Base-by-base conservation (phyloP, 2,113 vertebrate species). In the Rhinoderma darwinii region DNA sequence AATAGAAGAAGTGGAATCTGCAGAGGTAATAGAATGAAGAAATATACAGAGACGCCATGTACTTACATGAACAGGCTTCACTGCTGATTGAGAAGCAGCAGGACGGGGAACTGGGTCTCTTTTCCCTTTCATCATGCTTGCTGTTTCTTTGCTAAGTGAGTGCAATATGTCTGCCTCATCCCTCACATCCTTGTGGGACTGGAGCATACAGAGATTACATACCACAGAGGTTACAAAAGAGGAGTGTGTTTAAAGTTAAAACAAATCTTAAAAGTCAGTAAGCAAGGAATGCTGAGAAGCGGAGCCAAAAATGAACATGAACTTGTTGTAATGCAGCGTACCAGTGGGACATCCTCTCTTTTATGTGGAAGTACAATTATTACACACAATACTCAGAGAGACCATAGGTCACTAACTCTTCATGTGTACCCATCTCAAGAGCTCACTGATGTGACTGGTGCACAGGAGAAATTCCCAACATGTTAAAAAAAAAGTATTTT, bases 151-250 rank as follows among this genome's bases (percentile, higher is more conserved):
- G 78, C 56, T 63, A 81, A 81, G 56, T 63, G 54, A 61, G 78
- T 43, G 54, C 56, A 81, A 63, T 61, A 81, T 81, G 54, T 61
- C 78, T 43, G 78, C 32, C 78, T 81, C 78, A 81, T 81, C 50
- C 78, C 78, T 81, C 78, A 81, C 78, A 81, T 81, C 78, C 78
- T 63, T 61, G 54, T 81, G 78, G 63, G 78, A 81, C 35, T 43
- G 54, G 51, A 41, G 51, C 54, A n/a, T 41, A 70, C 66, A 59
- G 51, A 81, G 78, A 81, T 61, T 61, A 54, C 78, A 61, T 81
- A 81, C 78, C 78, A 81, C 77, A 80, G 54, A 81, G 78, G 56
- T 63, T 63, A 41, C n/a, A 81, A 81, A 81, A 81, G 56, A 81
- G 78, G 32, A 61, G 54, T 63, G 32, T n/a, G 78, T 81, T 61